phyloP scores from a whole-genome alignment of 2,113 vertebrate genomes.

The Upupa epops region DNA sequence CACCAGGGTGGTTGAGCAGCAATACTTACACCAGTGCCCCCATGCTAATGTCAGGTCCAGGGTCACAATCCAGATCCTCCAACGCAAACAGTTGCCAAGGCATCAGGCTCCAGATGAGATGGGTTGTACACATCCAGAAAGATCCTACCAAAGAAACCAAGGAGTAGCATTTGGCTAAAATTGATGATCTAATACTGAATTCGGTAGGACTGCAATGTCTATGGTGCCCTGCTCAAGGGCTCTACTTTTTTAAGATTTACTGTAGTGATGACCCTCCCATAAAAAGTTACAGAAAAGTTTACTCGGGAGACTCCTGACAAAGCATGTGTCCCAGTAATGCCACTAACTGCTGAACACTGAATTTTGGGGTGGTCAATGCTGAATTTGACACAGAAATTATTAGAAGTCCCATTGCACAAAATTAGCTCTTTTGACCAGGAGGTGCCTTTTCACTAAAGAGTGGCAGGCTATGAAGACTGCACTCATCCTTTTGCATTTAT shows the following conservation, averaged over 20 bases:
- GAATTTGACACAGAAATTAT: neutral
- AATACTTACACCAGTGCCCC: neutral
- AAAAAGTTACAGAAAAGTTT: neutral
- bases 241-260: neutral
- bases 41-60: accelerated
- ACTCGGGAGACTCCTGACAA: neutral
- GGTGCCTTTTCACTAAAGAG: neutral
- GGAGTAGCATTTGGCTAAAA: neutral
- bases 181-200: neutral
- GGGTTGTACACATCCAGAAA: neutral
- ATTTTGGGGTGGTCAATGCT: neutral
- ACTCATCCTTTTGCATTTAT: slow-evolving; percentile 4
- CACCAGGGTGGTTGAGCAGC: neutral
- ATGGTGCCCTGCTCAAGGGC: neutral
- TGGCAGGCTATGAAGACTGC: neutral
- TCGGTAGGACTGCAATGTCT: neutral
- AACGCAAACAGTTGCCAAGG: neutral
- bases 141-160: neutral
- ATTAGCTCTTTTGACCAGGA: neutral
- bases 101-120: neutral
- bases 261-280: neutral
- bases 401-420: neutral
- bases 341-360: neutral
- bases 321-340: neutral
- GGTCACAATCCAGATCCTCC: neutral